Percentiles rank a stretch among this genome's conserved stretches.
These are phyloP conservation scores for Oasisia sp. DNA, from an alignment of 2,888 invertebrate genomes.

Conservation along the genomic window DNA sequence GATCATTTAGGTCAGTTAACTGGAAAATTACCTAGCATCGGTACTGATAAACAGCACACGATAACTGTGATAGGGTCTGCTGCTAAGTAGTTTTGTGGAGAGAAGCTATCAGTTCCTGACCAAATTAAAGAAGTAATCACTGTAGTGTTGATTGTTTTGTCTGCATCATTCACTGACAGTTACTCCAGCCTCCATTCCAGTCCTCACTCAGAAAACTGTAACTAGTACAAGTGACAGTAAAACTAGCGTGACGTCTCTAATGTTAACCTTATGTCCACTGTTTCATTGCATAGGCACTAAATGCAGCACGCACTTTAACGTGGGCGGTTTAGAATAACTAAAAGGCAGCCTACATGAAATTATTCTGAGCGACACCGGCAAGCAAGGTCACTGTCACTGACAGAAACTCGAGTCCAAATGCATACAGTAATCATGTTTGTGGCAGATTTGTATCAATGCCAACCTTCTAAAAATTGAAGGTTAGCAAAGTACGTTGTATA, in stretches of 20 bases:
- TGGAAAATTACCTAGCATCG: too few species aligned
- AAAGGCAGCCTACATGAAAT: neutral
- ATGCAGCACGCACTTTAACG: neutral
- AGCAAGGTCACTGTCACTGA: conserved; percentile 21
- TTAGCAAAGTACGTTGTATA: neutral
- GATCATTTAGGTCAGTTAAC: too few species aligned
- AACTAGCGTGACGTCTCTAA: neutral
- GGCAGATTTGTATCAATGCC: neutral
- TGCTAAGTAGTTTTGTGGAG: too few species aligned
- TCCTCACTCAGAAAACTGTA: too few species aligned
- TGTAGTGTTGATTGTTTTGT: too few species aligned
- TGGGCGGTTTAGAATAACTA: neutral
- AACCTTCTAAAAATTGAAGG: neutral
- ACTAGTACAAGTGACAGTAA: neutral
- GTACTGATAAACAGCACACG: too few species aligned
- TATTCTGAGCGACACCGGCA: neutral
- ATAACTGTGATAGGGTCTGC: too few species aligned
- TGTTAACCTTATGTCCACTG: neutral
- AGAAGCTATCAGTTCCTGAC: too few species aligned
- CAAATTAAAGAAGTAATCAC: too few species aligned
- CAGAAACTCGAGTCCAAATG: neutral
- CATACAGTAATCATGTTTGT: neutral
- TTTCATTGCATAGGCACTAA: neutral
- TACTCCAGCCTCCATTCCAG: too few species aligned
- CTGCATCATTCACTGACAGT: too few species aligned